phyloP scores from a whole-genome alignment of 2,888 invertebrate genomes.

The Philonicus albiceps region DNA sequence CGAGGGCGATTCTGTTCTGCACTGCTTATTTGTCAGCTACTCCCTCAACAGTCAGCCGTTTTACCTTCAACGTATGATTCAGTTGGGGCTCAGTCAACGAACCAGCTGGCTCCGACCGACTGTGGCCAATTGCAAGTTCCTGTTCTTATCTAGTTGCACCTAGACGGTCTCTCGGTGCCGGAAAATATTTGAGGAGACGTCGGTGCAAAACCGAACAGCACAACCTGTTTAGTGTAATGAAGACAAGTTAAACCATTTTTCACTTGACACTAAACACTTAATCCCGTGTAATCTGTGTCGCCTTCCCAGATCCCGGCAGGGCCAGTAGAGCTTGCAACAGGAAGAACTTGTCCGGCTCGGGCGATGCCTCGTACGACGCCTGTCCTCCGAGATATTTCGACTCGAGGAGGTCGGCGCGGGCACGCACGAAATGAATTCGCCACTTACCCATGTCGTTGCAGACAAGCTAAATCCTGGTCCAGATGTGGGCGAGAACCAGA shows the following conservation, averaged over 20 bases:
- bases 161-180: background rate
- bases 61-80: background rate
- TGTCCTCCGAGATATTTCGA: background rate
- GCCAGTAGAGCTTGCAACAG: background rate
- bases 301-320: background rate
- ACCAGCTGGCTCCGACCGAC: background rate
- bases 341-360: slow-evolving; percentile 16
- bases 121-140: background rate
- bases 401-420: background rate
- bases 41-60: background rate
- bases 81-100: background rate
- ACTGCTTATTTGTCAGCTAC: background rate
- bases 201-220: slow-evolving; percentile 2
- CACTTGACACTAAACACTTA: slow-evolving; percentile 37
- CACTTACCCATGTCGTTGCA: background rate
- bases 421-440: background rate
- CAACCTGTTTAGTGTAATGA: slow-evolving; percentile 38
- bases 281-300: slow-evolving; percentile 32
- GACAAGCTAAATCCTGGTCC: slow-evolving; percentile 29
- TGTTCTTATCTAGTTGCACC: background rate
- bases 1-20: no score
- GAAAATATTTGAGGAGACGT: background rate
- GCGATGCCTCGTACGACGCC: background rate
- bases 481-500: slow-evolving; percentile 44
- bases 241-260: slow-evolving; percentile 30